phyloP scores from a whole-genome alignment of 1,140 invertebrate species.

The Stegodyphus mimosarum region DNA sequence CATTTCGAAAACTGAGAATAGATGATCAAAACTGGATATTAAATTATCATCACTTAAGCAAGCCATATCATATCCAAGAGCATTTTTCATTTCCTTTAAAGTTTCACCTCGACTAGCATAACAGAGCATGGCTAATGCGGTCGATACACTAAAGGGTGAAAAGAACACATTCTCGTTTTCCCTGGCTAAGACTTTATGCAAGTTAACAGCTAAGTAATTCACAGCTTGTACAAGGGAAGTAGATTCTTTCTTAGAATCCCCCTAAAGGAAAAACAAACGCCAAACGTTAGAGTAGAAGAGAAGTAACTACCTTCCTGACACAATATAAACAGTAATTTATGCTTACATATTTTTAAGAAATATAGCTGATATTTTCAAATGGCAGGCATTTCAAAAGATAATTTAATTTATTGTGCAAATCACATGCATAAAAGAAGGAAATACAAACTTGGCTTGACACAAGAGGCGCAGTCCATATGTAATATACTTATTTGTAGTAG shows the following conservation, averaged over 20 bases:
- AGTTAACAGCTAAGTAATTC: slow-evolving; percentile 10
- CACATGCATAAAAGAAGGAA: too few species aligned
- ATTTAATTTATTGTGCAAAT: too few species aligned
- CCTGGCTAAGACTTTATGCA: slow-evolving; percentile 16
- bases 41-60: neutral
- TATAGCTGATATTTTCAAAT: too few species aligned
- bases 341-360: too few species aligned
- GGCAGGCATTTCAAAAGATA: too few species aligned
- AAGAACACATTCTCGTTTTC: slow-evolving; percentile 73
- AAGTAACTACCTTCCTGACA: too few species aligned
- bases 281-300: neutral
- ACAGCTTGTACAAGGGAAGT: neutral
- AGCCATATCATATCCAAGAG: slow-evolving; percentile 70
- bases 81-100: slow-evolving; percentile 72
- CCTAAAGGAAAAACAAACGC: neutral
- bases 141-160: slow-evolving; percentile 77
- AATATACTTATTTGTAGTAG: too few species aligned
- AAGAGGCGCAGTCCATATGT: too few species aligned
- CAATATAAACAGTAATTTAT: too few species aligned
- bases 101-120: slow-evolving; percentile 74
- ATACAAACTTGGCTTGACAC: too few species aligned
- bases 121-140: slow-evolving; percentile 74
- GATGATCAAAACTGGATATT: neutral
- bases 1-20: neutral
- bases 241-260: neutral